Evolutionary conservation across 1,140 invertebrate species (phyloP), one percentile per base, ranked within the genome.

Genomic region (Reticulitermes speratus): DNA sequence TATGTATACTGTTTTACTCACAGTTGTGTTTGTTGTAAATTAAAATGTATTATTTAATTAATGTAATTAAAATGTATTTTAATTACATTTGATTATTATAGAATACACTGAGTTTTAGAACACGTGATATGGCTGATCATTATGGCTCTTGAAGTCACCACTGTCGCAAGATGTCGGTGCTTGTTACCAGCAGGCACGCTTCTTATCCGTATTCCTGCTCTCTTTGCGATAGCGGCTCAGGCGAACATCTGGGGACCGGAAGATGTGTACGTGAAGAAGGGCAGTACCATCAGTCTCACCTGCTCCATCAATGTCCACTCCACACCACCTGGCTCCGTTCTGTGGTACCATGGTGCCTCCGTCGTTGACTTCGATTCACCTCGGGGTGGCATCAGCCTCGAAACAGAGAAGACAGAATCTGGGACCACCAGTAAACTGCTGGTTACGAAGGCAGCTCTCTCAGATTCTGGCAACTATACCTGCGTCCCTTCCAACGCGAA

Each of bases 381-480:
- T 30, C 93, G 96, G 88, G 94, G 95, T 84, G 97, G 97, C 21
- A 97, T 98, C 89, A 96, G 95, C 89, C 92, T 98, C 88, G 96
- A 98, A 91, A 98, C 97, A 3, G 97, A 98, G 91, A 97, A 97
- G 92, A 97, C 96, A 9, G 96, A 96, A 88, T 93, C 94, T 14
- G 96, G 96, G 23, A 97, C 97, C 65, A 97, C 96, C 82, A 97
- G 96, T 91, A 97, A 96, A 90, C 93, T 98, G 87, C 94, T 97
- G 89, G 94, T 98, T 87, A 97, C 96, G 21, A 96, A 97, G 90
- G 97, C 97, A 23, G 94, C 95, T 44, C 93, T 96, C 82, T 93
- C 93, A 52, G 97, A 98, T 92, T 97, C 96, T 55, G 97, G 97
- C 88, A 97, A 97, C 91, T 97, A 97, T 91, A 97, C 96, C 44